These are phyloP conservation scores for Potamilus streckersoni DNA, from an alignment of 1,140 invertebrate genomes.

Conservation along the genomic window DNA sequence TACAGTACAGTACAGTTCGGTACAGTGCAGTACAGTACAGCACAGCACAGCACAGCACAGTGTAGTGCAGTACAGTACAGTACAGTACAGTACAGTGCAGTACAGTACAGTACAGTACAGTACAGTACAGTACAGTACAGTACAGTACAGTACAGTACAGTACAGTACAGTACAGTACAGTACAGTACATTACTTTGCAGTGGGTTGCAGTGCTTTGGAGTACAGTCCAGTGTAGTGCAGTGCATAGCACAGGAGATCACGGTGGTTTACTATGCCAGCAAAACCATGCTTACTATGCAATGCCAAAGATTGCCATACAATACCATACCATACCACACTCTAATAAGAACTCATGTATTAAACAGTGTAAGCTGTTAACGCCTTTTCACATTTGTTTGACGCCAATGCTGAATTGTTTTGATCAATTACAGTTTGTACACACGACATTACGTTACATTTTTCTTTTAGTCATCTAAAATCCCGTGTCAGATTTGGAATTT, in stretches of 20 bases:
- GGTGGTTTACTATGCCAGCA: too few species aligned
- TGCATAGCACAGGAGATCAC: conserved; percentile 11
- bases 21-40: conserved; percentile 26
- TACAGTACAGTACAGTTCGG: conserved; percentile 25
- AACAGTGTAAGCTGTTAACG: too few species aligned
- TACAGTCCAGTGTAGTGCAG: conserved; percentile 16
- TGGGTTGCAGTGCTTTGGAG: conserved; percentile 8
- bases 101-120: conserved; percentile 36
- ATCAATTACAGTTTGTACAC: too few species aligned
- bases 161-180: conserved; percentile 29
- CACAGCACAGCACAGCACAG: conserved; percentile 33
- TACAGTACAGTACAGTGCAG: conserved; percentile 37
- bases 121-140: conserved; percentile 36
- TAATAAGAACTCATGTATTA: too few species aligned
- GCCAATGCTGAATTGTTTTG: too few species aligned
- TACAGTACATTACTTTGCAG: conserved; percentile 23
- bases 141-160: conserved; percentile 33
- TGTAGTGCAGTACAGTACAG: conserved; percentile 34
- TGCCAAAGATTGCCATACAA: too few species aligned
- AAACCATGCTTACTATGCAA: too few species aligned
- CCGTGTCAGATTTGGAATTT: too few species aligned
- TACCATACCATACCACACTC: too few species aligned
- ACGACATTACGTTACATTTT: too few species aligned
- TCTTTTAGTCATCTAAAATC: too few species aligned
- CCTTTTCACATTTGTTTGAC: too few species aligned